Conservation (phyloP, 2,888 invertebrate species). For the Psococerastis gibbosa region DNA sequence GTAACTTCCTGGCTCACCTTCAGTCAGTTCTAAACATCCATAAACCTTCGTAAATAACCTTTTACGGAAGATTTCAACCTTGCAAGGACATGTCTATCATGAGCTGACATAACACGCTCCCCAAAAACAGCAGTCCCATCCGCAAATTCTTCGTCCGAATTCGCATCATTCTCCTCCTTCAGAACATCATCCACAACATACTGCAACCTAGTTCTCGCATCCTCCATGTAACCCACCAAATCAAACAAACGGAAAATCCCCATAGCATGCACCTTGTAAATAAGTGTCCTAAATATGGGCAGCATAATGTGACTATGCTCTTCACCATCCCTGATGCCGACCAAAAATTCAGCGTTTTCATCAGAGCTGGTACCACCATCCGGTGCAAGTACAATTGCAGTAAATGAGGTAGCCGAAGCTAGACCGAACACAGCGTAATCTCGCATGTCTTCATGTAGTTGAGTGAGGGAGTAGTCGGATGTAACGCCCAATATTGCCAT, state of each 20-base stretch:
- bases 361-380: neutral
- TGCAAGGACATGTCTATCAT: no score
- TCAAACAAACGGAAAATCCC: neutral
- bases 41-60: no score
- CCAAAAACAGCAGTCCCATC: no score
- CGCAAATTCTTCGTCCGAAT: no score
- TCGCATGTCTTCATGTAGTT: neutral
- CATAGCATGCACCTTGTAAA: neutral
- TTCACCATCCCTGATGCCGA: neutral
- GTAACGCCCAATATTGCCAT: neutral
- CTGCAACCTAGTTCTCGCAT: neutral
- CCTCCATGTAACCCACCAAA: conserved; percentile 2
- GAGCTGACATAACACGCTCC: no score
- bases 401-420: neutral
- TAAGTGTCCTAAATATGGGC: neutral
- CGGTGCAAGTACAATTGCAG: neutral
- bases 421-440: neutral
- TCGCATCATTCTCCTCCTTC: no score
- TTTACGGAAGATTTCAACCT: no score
- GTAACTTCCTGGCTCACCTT: no score
- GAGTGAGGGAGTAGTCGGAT: neutral
- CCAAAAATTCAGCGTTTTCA: neutral
- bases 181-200: neutral
- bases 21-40: no score
- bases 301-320: neutral